Base-by-base conservation (phyloP, 2,113 vertebrate genomes). In the Trochalopteron elliotii region DNA sequence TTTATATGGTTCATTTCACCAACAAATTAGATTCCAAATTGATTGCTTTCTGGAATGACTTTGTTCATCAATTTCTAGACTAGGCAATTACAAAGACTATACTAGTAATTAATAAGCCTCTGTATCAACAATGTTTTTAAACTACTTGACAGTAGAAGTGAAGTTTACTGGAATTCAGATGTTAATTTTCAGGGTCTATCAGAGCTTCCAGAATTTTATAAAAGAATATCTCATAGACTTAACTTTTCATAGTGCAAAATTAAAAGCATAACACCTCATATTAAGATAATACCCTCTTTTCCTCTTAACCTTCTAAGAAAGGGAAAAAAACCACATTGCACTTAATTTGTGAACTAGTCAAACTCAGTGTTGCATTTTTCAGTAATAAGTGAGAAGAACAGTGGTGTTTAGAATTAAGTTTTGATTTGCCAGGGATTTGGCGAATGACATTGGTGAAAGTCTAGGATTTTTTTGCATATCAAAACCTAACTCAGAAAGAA, bases 11-110 rank as follows among this genome's bases (percentile, higher is more conserved):
- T 98, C 98, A 98, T 98, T 98, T 98, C 97, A 71, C 98, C 97
- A 97, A 98, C 98, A 98, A 98, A 98, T 98, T 98, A 98, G 97
- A 98, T 98, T 98, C 98, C 96, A 97, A 98, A 98, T 97, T 98
- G 98, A 98, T 98, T 98, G 97, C 98, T 97, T 97, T 98, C 97
- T 89, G 93, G 96, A 98, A 98, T 97, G 93, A 96, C 97, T 98
- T 98, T 97, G 96, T 98, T 98, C 98, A 98, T 98, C 98, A 98
- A 90, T 98, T 98, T 97, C 89, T 94, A 96, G 97, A 94, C 81
- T 83, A 97, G 80, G 97, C 97, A 98, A 98, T 98, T 98, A 97
- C 87, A 97, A 97, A 97, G 93, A 96, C 96, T 97, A 96, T 97
- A 91, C 86, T 94, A 76, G 95, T 97, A 98, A 98, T 98, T 98